These are phyloP conservation scores for Apodemus agrarius DNA, from an alignment of 2,797 vertebrate genomes.

Conservation along the genomic window DNA sequence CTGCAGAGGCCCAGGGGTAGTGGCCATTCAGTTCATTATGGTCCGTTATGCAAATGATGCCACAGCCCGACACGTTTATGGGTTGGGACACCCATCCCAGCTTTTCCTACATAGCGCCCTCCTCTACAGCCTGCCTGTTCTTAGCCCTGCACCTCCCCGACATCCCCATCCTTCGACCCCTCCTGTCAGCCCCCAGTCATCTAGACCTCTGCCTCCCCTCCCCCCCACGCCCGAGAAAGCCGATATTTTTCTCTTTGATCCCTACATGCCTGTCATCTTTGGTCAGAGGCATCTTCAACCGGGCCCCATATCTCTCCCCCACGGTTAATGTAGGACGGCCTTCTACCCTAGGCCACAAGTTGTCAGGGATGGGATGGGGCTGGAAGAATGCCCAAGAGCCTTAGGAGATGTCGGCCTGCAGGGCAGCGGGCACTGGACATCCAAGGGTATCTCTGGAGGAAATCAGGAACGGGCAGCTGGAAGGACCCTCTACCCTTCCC, in stretches of 20 bases:
- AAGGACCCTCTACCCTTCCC: not conserved
- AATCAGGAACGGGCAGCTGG: not conserved
- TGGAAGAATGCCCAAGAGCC: not conserved
- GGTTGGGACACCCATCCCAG: not conserved
- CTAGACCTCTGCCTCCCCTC: constrained; percentile 58
- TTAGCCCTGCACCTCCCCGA: not conserved
- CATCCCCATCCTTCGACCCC: constrained; percentile 59
- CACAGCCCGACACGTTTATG: not conserved
- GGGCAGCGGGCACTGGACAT: not conserved
- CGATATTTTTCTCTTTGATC: constrained; percentile 69
- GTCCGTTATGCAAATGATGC: constrained; percentile 42
- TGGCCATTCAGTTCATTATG: not conserved
- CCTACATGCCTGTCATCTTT: not conserved
- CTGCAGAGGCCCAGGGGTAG: not conserved
- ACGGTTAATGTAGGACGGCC: not conserved
- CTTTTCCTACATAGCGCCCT: not conserved
- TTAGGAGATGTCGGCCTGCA: rapidly evolving
- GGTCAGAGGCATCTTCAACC: constrained; percentile 7
- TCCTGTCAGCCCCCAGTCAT: constrained; percentile 40
- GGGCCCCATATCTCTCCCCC: not conserved
- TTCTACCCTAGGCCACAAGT: not conserved
- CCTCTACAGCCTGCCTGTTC: not conserved
- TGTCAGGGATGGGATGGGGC: not conserved
- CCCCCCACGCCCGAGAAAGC: constrained; percentile 26
- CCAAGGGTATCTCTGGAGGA: not conserved